These are phyloP conservation scores for Heterotis niloticus DNA, from an alignment of 2,113 vertebrate species.

Conservation along the genomic window DNA sequence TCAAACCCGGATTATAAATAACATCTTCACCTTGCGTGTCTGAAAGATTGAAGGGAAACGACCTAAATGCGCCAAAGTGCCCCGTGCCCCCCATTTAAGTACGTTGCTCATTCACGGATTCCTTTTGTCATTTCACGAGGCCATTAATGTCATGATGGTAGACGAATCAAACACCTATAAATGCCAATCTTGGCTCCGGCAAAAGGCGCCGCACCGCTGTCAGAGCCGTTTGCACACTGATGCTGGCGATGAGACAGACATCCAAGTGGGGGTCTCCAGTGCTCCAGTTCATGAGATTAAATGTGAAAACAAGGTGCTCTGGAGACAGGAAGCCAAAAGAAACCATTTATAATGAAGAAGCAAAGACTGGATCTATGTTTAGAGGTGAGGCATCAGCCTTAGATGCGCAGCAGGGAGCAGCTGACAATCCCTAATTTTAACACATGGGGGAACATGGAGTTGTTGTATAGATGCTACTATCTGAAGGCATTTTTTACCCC, in stretches of 20 bases:
- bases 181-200: background rate
- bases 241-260: background rate
- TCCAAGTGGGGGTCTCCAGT: background rate
- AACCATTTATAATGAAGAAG: too few relatives aligned
- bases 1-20: slow-evolving; percentile 26
- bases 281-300: background rate
- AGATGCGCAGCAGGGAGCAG: too few relatives aligned
- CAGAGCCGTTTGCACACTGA: background rate
- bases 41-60: background rate
- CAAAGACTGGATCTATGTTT: too few relatives aligned
- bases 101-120: background rate
- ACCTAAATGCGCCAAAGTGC: slow-evolving; percentile 22
- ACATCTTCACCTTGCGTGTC: slow-evolving; percentile 15
- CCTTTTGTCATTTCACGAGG: slow-evolving; percentile 6
- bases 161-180: background rate
- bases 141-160: background rate
- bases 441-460: too few relatives aligned
- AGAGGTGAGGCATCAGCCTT: too few relatives aligned
- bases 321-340: too few relatives aligned
- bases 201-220: background rate
- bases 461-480: too few relatives aligned
- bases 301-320: too few relatives aligned
- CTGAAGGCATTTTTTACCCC: too few relatives aligned
- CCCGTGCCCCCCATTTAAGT: background rate
- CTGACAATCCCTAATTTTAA: too few relatives aligned